Base-by-base conservation (phyloP, 1,140 invertebrate genomes). In the Tetragonula clypearis region DNA sequence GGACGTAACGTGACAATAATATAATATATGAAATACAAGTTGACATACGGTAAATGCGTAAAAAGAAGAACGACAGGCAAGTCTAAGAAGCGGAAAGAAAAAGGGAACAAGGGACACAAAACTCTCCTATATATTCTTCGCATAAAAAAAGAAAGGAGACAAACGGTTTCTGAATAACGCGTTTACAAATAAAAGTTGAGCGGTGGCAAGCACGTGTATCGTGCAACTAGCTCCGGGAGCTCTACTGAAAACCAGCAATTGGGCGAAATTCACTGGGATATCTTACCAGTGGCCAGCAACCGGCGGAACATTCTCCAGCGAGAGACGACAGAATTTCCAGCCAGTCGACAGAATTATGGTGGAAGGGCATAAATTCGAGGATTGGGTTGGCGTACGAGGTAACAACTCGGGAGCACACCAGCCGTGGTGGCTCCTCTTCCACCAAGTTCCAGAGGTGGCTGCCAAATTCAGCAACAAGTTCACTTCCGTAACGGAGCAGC, bases 401-500 rank as follows among this genome's bases (percentile, higher is more conserved):
- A 56, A 75, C 62, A 58, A 65, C 71, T 49, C 12, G 17, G 65
- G 1, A 66, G 26, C 65, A 30, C 65, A 30, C n/a, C 65, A 26
- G 30, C 19, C 26, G 53, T 19, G 15, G 41, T 19, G 15, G 41
- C 30, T 21, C 9, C 74, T 83, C 21, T 56, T 23, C 30, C 83
- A 21, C 41, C 83, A 73, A 66, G 58, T 85, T 80, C 12, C 58
- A 12, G 69, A 35, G 26, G 12, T 19, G 15, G 78, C 49, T 85
- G 83, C 83, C 83, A 85, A 85, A 85, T 85, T 85, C 83, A 85
- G 83, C 83, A 85, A 85, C 83, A 85, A 85, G 83, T 85, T 80
- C 68, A 41, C 78, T 79, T 79, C 83, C 69, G 26, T 77, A 60
- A 78, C 58, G 62, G 78, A 41, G n/a, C 53, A 8, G 26, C 0